Percentiles rank a stretch among this genome's conserved stretches.
Evolutionary conservation across 2,797 vertebrate genomes (phyloP).

Genomic region (Bothrops alternatus): DNA sequence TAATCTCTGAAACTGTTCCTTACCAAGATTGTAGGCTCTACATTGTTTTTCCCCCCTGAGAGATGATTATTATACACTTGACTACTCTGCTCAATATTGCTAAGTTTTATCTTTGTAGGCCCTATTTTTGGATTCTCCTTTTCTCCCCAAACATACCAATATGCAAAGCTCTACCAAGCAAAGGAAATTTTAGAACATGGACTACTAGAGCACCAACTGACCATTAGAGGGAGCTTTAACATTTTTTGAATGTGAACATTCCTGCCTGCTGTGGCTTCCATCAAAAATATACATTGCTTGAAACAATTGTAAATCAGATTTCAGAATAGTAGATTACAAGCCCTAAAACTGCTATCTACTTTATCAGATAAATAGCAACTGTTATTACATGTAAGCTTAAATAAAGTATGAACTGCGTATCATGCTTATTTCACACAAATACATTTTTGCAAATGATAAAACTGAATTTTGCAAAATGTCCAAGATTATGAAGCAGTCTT

Average conservation of each 20-base stretch:
- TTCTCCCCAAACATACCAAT: neutral
- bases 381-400: neutral
- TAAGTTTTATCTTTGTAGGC: neutral
- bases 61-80: neutral
- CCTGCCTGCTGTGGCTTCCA: neutral
- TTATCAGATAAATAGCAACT: neutral
- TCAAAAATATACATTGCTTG: neutral
- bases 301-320: neutral
- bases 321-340: neutral
- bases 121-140: neutral
- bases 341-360: neutral
- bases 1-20: neutral
- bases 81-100: neutral
- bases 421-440: neutral
- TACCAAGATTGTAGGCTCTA: neutral
- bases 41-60: rapidly evolving
- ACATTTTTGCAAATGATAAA: slow-evolving; percentile 30
- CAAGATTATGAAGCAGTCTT: neutral
- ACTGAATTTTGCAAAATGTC: slow-evolving; percentile 30
- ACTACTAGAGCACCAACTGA: slow-evolving; percentile 30
- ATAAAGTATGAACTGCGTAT: neutral
- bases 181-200: neutral
- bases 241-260: slow-evolving; percentile 46
- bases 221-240: slow-evolving; percentile 63
- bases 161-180: neutral